Evolutionary conservation across 2,113 vertebrate genomes (phyloP).

Genomic region (Osmerus eperlanus): DNA sequence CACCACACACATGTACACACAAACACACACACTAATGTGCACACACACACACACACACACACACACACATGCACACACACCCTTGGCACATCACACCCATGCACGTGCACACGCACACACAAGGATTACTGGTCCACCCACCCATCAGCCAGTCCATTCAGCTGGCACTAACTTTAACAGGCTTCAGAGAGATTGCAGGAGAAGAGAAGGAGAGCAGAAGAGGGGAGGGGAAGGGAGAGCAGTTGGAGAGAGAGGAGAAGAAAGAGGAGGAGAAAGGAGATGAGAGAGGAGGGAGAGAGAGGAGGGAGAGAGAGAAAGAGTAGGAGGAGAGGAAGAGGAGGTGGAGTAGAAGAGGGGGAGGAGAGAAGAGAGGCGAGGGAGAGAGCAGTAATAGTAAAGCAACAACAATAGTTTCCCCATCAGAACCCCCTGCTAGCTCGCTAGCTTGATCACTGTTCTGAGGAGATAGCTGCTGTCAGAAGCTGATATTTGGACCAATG

Average conservation of each 20-base stretch:
- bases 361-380: not conserved
- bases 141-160: conserved; percentile 74
- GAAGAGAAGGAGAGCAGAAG: conserved; percentile 61
- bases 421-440: conserved; percentile 66
- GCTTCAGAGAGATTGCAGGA: conserved; percentile 77
- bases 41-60: too few relatives aligned
- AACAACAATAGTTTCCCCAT: conserved; percentile 75
- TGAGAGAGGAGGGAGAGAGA: too few relatives aligned
- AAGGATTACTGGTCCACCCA: conserved; percentile 47
- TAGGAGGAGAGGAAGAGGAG: too few relatives aligned
- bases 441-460: conserved; percentile 68
- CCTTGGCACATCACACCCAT: not conserved
- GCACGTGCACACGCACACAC: conserved; percentile 1
- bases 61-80: too few relatives aligned
- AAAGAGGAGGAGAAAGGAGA: too few relatives aligned
- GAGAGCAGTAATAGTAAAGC: conserved; percentile 74
- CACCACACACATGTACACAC: too few relatives aligned
- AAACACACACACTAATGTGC: too few relatives aligned
- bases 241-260: too few relatives aligned
- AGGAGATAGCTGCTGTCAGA: conserved; percentile 73
- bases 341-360: too few relatives aligned
- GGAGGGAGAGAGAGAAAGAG: too few relatives aligned
- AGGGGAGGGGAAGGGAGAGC: conserved; percentile 16
- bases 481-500: conserved; percentile 71
- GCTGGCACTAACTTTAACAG: conserved; percentile 78